Conservation (phyloP, 2,888 invertebrate genomes). For the Plebejus argus region DNA sequence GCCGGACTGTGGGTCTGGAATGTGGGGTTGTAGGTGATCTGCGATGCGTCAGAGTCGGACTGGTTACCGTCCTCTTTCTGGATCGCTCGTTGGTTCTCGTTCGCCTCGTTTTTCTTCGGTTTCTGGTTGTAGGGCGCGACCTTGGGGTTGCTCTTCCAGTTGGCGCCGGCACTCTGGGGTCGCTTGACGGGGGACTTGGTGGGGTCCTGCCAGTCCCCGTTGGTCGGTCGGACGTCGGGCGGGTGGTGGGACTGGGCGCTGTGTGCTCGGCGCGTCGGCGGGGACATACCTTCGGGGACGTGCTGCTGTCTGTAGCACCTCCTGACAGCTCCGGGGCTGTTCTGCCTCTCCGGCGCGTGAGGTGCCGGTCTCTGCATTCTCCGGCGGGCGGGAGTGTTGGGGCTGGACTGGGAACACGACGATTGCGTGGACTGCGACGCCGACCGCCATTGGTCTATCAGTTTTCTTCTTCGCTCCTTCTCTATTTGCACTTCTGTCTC, state of each 20-base stretch:
- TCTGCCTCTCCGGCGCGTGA: constrained; percentile 64
- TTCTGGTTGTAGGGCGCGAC: constrained; percentile 68
- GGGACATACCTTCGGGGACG: constrained; percentile 68
- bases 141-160: constrained; percentile 73
- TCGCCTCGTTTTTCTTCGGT: constrained; percentile 63
- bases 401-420: constrained; percentile 61
- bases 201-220: constrained; percentile 70
- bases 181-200: constrained; percentile 71
- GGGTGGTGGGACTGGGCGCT: constrained; percentile 66
- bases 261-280: constrained; percentile 65
- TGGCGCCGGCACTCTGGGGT: constrained; percentile 69
- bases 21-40: constrained; percentile 76
- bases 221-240: constrained; percentile 59
- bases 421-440: constrained; percentile 81
- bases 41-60: constrained; percentile 58
- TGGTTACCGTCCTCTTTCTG: constrained; percentile 57
- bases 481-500: constrained; percentile 87
- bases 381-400: constrained; percentile 66
- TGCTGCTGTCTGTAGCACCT: constrained; percentile 65
- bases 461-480: constrained; percentile 83
- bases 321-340: constrained; percentile 62
- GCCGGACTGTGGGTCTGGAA: constrained; percentile 78
- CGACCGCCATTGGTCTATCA: constrained; percentile 89
- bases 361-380: constrained; percentile 60
- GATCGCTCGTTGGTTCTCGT: constrained; percentile 58